Evolutionary conservation across 2,888 invertebrate species (phyloP).

Genomic region (Toxonevra muliebris): DNA sequence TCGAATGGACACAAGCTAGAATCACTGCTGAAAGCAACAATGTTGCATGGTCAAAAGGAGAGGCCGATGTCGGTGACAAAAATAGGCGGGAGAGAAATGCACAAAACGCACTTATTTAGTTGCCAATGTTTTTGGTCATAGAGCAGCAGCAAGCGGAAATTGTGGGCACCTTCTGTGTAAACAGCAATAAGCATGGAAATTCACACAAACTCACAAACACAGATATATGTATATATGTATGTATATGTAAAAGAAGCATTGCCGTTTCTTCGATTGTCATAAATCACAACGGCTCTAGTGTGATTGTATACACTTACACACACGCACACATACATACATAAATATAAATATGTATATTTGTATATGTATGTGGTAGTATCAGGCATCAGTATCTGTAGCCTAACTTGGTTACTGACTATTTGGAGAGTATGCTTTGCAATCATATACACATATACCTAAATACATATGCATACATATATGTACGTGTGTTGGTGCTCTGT

Average conservation of each 20-base stretch:
- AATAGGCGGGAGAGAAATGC: background rate
- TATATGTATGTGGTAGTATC: background rate
- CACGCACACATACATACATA: background rate
- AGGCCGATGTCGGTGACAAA: too few relatives aligned
- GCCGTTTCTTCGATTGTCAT: conserved; percentile 50
- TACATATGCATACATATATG: too few relatives aligned
- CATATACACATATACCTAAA: too few relatives aligned
- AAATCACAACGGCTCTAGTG: conserved; percentile 48
- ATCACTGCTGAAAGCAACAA: too few relatives aligned
- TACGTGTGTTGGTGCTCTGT: conserved; percentile 19
- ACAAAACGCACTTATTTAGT: conserved; percentile 39
- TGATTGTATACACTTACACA: conserved; percentile 24
- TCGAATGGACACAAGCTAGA: too few relatives aligned
- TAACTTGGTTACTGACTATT: background rate
- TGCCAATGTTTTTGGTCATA: conserved; percentile 40
- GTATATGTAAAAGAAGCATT: conserved; percentile 4
- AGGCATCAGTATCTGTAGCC: background rate
- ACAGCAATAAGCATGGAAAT: conserved; percentile 26
- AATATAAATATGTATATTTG: background rate
- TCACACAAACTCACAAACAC: conserved; percentile 6
- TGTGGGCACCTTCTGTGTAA: conserved; percentile 44
- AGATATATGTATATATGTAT: background rate
- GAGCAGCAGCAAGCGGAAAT: conserved; percentile 44
- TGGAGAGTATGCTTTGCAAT: too few relatives aligned
- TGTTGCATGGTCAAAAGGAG: too few relatives aligned